Evolutionary conservation across 2,113 vertebrate species (phyloP), one percentile per base, ranked within the genome.

Genomic region (Patagioenas fasciata): DNA sequence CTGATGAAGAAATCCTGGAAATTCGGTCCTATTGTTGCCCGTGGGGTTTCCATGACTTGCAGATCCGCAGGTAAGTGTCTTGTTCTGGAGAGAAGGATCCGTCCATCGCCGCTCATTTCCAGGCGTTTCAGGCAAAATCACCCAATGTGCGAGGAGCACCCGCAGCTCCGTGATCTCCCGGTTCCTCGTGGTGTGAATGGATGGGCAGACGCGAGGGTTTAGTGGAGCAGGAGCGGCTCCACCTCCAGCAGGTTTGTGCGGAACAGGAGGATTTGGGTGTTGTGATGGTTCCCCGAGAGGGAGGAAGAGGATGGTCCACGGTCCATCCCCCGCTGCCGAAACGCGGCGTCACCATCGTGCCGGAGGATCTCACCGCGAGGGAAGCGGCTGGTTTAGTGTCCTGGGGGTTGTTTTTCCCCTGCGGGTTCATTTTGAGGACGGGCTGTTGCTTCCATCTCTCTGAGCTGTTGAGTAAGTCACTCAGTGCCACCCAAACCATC

Each of bases 51-150:
- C 26, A 12, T 48, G 54, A 21, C 48, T 23, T 47, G 50, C n/a
- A 6, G 38, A 80, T 12, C 9, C 4, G 1, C 93, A 96, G 96
- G 89, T 95, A 95, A 96, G 91, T 95, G 65, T 34, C 13, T n/a
- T 29, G 21, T 21, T 64, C 70, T 1, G 18, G 48, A 38, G 19
- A 23, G 70, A 6, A 71, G 70, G 75, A 70, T 13, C 51, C 36
- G 0, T 4, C 15, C 42, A 8, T 44, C 6, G 15, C 42, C 42
- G 21, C 60, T 32, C 67, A 3, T 61, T 78, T 80, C 13, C 13
- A 19, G 70, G 20, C 1, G 0, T 71, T 67, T 38, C 17, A 11
- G 85, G 66, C 44, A 2, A 6, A 64, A 34, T 5, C 0, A 6
- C 34, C 16, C 1, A 58, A 0, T 66, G 17, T 15, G 71, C 58